phyloP scores from a whole-genome alignment of 2,113 vertebrate genomes.

The Grus americana region DNA sequence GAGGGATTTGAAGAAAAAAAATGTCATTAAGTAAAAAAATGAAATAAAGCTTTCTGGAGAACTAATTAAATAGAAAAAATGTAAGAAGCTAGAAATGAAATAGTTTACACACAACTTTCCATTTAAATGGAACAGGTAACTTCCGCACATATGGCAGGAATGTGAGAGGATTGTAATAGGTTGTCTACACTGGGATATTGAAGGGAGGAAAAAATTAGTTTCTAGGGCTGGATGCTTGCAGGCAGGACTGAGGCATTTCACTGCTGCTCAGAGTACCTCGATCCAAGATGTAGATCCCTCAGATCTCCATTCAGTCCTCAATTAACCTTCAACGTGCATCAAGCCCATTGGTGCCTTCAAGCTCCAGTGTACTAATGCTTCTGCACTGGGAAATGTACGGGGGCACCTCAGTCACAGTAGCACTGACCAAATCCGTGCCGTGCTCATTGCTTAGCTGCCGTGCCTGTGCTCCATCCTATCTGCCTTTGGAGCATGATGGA shows the following conservation, averaged over 20 bases:
- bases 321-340: neutral
- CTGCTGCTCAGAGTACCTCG: neutral
- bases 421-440: fast-evolving
- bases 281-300: neutral
- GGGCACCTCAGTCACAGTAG: neutral
- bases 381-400: neutral
- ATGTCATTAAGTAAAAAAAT: neutral
- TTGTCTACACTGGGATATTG: neutral
- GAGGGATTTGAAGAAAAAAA: neutral
- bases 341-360: neutral
- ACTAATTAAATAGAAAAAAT: neutral
- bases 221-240: neutral
- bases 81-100: neutral
- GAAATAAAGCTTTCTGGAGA: neutral
- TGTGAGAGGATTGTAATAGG: fast-evolving
- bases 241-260: neutral
- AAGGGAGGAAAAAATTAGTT: neutral
- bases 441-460: neutral
- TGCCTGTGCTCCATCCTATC: neutral
- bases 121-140: neutral
- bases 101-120: neutral
- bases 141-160: neutral
- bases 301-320: neutral
- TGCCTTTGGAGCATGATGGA: neutral
- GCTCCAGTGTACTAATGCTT: neutral